Evolutionary conservation across 2,888 invertebrate genomes (phyloP), one percentile per base, ranked within the genome.

Genomic region (Myathropa florea): DNA sequence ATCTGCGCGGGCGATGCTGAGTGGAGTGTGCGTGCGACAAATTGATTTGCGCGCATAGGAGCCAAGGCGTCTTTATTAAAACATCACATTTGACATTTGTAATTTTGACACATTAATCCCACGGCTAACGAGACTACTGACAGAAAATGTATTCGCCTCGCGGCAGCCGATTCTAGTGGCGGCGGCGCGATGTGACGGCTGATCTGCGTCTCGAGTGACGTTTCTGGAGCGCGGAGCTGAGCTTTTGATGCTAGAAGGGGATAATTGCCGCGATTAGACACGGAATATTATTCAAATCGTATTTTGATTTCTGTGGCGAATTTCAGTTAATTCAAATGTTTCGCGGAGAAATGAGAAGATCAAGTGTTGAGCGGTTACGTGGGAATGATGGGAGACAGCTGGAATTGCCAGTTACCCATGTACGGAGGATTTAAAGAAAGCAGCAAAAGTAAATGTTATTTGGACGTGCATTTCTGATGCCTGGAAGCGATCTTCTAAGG

Each of bases 71-170:
- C 83, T 79, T 79, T 79, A 86, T 86, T 86, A 83, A 83, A 70
- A 86, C 33, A 83, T 86, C 83, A 83, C 71, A 75, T 86, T 82
- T 70, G 26, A 83, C 73, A 71, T 86, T 86, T 73, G 26, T 70
- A 78, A 65, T 86, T 85, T 86, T 86, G 86, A 86, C 86, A 83
- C 59, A 72, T 83, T 86, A 83, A 86, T 86, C 64, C 75, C 28
- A 26, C 21, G n/a, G 60, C 65, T 72, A 72, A 82, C 73, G 64
- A 59, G 72, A 26, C n/a, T 39, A 33, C 46, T 59, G 85, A 78
- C 82, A 83, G 71, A 36, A 24, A 57, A 12, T 46, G 46, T 18
- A n/a, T 18, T 46, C 46, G 18, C 46, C 46, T 18, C 14, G 24
- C 57, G 24, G 57, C 24, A 1, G 12, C 24, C 12, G 21, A 4